Evolutionary conservation across 2,888 invertebrate species (phyloP).

Genomic region (Beris morrisii): DNA sequence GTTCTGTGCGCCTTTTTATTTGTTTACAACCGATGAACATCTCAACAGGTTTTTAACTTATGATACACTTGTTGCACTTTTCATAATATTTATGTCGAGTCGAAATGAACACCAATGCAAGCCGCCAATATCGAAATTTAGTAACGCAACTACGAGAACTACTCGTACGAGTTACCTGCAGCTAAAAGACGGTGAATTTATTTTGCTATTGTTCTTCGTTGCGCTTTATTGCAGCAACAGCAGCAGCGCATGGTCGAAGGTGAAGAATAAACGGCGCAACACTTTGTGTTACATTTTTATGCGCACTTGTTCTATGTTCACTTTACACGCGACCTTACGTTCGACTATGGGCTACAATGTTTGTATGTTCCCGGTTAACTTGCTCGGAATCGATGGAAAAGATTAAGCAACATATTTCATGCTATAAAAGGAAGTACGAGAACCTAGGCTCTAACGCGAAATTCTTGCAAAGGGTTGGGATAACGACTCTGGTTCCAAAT

Average conservation of each 20-base stretch:
- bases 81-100: slow-evolving; percentile 30
- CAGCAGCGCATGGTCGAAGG: slow-evolving; percentile 2
- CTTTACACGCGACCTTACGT: slow-evolving; percentile 20
- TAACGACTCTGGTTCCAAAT: too few relatives aligned
- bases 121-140: slow-evolving; percentile 28
- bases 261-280: slow-evolving; percentile 10
- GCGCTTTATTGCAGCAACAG: slow-evolving; percentile 8
- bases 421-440: too few relatives aligned
- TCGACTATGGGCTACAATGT: neutral
- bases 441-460: too few relatives aligned
- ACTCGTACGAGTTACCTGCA: slow-evolving; percentile 21
- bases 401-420: too few relatives aligned
- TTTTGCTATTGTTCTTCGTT: slow-evolving; percentile 30
- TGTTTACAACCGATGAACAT: neutral
- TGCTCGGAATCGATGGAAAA: too few relatives aligned
- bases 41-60: slow-evolving; percentile 24
- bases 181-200: slow-evolving; percentile 27
- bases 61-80: slow-evolving; percentile 31
- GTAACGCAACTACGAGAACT: slow-evolving; percentile 4
- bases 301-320: slow-evolving; percentile 16
- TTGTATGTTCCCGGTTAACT: too few relatives aligned
- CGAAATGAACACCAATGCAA: slow-evolving; percentile 26
- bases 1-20: too few relatives aligned
- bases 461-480: too few relatives aligned
- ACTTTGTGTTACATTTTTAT: slow-evolving; percentile 3